Conservation (phyloP, 2,113 vertebrate species). For the Osmerus mordax region DNA sequence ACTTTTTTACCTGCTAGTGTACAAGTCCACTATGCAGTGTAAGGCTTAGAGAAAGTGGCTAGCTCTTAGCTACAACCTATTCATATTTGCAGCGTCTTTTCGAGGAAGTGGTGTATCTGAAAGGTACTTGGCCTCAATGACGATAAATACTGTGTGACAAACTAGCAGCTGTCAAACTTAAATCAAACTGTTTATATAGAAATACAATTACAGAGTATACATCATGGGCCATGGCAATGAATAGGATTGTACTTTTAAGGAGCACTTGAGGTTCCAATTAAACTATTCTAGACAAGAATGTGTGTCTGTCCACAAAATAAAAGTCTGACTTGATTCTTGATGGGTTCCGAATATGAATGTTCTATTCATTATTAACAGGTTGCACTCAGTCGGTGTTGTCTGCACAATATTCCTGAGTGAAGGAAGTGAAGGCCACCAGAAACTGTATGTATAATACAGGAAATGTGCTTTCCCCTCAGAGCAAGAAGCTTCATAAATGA, state of each 20-base stretch:
- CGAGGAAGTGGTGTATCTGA: slow-evolving; percentile 21
- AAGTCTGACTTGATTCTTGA: not conserved
- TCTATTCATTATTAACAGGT: no score
- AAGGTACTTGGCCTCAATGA: slow-evolving; percentile 30
- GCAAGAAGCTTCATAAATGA: no score
- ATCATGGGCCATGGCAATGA: slow-evolving; percentile 4
- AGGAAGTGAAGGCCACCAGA: no score
- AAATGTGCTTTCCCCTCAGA: no score
- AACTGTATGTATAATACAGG: no score
- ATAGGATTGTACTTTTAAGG: slow-evolving; percentile 1
- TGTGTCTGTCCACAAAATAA: not conserved
- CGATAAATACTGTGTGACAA: slow-evolving; percentile 26
- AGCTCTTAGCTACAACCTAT: slow-evolving; percentile 2
- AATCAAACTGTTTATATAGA: slow-evolving; percentile 6
- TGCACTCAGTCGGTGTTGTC: no score
- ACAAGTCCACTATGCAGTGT: not conserved
- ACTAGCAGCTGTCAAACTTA: not conserved
- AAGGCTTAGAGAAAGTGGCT: not conserved
- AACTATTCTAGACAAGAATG: not conserved
- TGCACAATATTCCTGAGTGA: no score
- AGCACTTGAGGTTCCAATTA: slow-evolving; percentile 1
- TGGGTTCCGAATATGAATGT: no score
- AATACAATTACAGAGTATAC: slow-evolving; percentile 17
- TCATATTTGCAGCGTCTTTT: slow-evolving; percentile 28
- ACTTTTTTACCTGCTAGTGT: not conserved